Evolutionary conservation across 1,140 invertebrate genomes (phyloP).

Genomic region (Drosophila mojavensis): DNA sequence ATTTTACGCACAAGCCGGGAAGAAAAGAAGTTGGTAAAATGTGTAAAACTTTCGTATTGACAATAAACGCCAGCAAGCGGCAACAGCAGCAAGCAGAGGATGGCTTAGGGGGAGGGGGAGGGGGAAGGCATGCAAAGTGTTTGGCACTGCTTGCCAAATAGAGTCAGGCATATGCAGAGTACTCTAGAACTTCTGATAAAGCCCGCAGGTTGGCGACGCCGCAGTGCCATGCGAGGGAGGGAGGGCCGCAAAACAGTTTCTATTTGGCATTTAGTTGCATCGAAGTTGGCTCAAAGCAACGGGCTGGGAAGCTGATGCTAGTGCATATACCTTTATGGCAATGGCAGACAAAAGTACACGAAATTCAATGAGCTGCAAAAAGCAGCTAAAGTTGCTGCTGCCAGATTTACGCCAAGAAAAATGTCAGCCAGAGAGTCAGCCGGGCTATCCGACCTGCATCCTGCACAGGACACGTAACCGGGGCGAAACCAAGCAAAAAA

Average conservation of each 20-base stretch:
- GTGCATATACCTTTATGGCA: constrained; percentile 62
- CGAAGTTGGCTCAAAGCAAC: constrained; percentile 34
- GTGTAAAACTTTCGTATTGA: constrained; percentile 75
- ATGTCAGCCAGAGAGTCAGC: constrained; percentile 55
- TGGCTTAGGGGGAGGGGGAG: background rate
- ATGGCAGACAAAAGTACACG: constrained; percentile 74
- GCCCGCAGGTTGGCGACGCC: constrained; percentile 54
- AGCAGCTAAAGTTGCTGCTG: constrained; percentile 72
- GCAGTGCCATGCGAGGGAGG: constrained; percentile 5
- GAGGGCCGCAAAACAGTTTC: constrained; percentile 50
- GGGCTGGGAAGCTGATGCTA: background rate
- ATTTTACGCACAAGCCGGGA: constrained; percentile 59
- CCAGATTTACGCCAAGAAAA: constrained; percentile 80
- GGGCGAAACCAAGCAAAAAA: background rate
- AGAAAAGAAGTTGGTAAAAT: constrained; percentile 63
- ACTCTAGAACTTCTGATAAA: constrained; percentile 50
- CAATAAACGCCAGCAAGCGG: constrained; percentile 68
- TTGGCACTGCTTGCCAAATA: constrained; percentile 26
- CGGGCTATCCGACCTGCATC: constrained; percentile 13
- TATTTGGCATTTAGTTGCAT: constrained; percentile 63
- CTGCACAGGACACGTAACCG: constrained; percentile 23
- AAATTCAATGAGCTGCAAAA: constrained; percentile 81
- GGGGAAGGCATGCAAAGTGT: constrained; percentile 27
- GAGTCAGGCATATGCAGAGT: constrained; percentile 40
- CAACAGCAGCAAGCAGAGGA: background rate